Conservation (phyloP, 2,888 invertebrate genomes). For the Eupithecia vulgata region DNA sequence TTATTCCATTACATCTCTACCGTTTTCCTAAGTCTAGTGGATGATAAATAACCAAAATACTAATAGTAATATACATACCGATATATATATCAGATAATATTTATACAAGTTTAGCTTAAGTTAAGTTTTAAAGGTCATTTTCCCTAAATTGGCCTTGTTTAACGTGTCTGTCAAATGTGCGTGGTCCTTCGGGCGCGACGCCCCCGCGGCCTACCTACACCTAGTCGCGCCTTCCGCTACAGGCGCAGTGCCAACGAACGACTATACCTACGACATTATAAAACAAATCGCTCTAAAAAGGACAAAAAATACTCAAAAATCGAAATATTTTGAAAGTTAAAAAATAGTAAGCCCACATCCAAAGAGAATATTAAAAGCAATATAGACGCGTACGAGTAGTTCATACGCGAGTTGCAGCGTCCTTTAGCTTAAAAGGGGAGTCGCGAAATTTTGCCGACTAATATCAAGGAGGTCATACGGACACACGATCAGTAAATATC, state of each 20-base stretch:
- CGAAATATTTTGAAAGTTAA: conserved; percentile 48
- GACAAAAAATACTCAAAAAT: conserved; percentile 60
- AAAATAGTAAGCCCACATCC: conserved; percentile 77
- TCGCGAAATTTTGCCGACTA: conserved; percentile 62
- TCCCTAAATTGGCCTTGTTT: conserved; percentile 81
- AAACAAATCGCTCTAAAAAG: conserved; percentile 76
- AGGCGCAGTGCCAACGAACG: conserved; percentile 37
- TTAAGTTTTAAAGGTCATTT: conserved; percentile 82
- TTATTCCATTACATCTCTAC: conserved; percentile 81
- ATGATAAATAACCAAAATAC: conserved; percentile 84
- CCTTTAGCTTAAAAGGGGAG: conserved; percentile 58
- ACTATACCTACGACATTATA: conserved; percentile 62
- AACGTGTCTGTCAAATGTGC: conserved; percentile 79
- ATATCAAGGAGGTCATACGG: conserved; percentile 52
- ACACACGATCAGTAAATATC: conserved; percentile 42
- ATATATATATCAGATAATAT: conserved; percentile 82
- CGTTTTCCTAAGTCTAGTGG: conserved; percentile 82
- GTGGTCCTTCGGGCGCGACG: conserved; percentile 51
- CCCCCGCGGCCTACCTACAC: conserved; percentile 38
- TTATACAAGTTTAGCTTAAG: conserved; percentile 84
- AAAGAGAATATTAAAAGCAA: conserved; percentile 75
- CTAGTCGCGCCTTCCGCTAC: conserved; percentile 37
- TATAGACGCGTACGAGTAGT: conserved; percentile 58
- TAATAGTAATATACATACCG: conserved; percentile 84
- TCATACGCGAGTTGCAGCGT: conserved; percentile 59